Percentiles rank a stretch among this genome's conserved stretches.
These are phyloP conservation scores for Tenodera sinensis DNA, from an alignment of 2,888 invertebrate species.

Conservation along the genomic window DNA sequence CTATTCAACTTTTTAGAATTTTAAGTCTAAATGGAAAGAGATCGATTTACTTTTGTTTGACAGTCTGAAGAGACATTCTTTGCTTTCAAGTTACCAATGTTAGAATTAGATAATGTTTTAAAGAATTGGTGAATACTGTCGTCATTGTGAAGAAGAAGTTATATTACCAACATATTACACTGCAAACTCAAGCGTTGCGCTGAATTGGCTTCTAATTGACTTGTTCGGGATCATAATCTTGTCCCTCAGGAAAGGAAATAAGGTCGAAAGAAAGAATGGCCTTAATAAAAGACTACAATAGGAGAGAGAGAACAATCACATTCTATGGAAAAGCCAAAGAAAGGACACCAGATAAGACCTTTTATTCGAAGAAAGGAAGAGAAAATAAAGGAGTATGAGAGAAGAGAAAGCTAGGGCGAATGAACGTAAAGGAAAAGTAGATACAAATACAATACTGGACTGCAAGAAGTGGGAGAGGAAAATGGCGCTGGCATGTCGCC, in stretches of 20 bases:
- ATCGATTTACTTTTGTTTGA: too few species aligned
- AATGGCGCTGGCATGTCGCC: background rate
- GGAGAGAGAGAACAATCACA: background rate
- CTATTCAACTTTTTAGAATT: too few species aligned
- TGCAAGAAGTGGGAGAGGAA: background rate
- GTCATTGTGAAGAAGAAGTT: background rate
- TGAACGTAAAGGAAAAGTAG: background rate
- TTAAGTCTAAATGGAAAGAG: too few species aligned
- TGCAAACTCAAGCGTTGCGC: background rate
- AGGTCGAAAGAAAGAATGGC: background rate
- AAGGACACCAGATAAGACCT: background rate
- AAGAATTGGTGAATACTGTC: background rate
- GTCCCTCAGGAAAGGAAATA: background rate
- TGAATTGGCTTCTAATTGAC: background rate
- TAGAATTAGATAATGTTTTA: background rate
- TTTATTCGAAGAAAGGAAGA: background rate
- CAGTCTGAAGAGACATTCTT: too few species aligned
- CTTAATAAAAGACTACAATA: background rate
- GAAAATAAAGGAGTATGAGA: background rate
- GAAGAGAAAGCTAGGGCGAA: background rate
- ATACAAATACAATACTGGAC: background rate
- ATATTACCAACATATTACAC: background rate
- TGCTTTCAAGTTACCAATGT: too few species aligned
- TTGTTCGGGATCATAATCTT: background rate
- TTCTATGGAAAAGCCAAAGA: background rate